Conservation (phyloP, 2,888 invertebrate genomes). For the Timema cristinae region DNA sequence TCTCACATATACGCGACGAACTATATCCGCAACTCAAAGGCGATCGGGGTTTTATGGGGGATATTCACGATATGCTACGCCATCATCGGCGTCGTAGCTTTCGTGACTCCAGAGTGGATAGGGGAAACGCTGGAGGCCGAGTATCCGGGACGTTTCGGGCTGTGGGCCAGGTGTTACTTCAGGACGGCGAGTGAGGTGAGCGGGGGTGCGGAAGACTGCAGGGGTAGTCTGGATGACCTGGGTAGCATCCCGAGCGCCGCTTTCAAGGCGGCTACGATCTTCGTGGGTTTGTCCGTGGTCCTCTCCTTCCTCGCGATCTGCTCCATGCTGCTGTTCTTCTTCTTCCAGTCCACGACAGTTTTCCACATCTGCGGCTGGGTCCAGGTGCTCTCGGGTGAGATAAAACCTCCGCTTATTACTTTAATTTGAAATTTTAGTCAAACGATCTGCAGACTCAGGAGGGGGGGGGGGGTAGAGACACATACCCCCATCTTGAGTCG, state of each 20-base stretch:
- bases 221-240: constrained; percentile 79
- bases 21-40: constrained; percentile 88
- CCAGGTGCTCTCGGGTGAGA: constrained; percentile 91
- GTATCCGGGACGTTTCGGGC: constrained; percentile 85
- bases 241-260: constrained; percentile 75
- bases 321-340: constrained; percentile 87
- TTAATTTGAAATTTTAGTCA: too few species aligned
- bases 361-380: constrained; percentile 94
- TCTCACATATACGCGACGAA: constrained; percentile 87
- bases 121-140: constrained; percentile 74
- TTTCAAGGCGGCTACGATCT: constrained; percentile 81
- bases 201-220: constrained; percentile 62
- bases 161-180: constrained; percentile 82
- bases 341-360: constrained; percentile 86
- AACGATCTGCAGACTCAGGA: too few species aligned
- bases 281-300: constrained; percentile 80
- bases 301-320: constrained; percentile 82
- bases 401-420: neutral
- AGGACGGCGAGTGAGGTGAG: constrained; percentile 36
- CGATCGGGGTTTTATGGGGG: constrained; percentile 96
- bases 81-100: constrained; percentile 90
- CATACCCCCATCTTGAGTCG: too few species aligned
- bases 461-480: too few species aligned
- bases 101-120: constrained; percentile 93
- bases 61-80: constrained; percentile 97